These are phyloP conservation scores for Megaceryle maxima DNA, from an alignment of 2,113 vertebrate species.

Conservation along the genomic window DNA sequence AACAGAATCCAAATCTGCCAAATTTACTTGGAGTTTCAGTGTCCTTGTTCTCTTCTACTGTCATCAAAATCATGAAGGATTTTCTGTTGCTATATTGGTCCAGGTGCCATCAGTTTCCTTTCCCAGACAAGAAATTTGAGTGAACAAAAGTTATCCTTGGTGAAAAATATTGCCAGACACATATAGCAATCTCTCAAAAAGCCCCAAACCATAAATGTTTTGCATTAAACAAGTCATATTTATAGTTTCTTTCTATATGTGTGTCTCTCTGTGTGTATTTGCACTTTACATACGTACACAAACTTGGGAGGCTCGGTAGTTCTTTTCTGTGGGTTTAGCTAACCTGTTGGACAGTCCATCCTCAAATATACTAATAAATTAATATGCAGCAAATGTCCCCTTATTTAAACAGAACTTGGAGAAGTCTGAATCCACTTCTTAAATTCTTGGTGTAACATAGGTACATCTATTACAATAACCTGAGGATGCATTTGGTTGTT, in stretches of 20 bases:
- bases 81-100: neutral
- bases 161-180: neutral
- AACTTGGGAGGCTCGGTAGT: neutral
- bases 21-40: neutral
- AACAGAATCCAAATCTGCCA: neutral
- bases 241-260: neutral
- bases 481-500: neutral
- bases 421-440: neutral
- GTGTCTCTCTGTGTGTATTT: neutral
- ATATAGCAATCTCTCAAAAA: neutral
- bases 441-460: neutral
- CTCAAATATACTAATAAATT: neutral
- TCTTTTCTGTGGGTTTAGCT: neutral
- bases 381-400: neutral
- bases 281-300: neutral
- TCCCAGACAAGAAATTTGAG: neutral
- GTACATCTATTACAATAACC: neutral
- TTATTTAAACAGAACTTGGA: neutral
- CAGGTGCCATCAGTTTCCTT: neutral
- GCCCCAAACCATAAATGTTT: neutral
- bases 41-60: neutral
- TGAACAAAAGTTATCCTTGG: neutral
- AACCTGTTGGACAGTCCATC: neutral
- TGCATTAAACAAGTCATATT: neutral
- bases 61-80: neutral